phyloP scores from a whole-genome alignment of 2,888 invertebrate species.

The Conistra vaccinii region DNA sequence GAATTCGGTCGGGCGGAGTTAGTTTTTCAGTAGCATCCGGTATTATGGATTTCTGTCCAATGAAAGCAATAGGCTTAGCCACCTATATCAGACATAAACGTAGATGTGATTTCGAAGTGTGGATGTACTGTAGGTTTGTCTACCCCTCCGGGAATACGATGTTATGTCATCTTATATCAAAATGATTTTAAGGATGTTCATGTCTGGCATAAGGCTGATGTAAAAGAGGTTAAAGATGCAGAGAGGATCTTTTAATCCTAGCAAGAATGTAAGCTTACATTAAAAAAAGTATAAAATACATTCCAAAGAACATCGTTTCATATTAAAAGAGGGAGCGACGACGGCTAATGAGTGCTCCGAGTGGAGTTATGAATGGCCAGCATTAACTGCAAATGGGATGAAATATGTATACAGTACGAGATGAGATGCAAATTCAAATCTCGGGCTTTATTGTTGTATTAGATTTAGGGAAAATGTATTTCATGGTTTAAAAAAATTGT shows the following conservation, averaged over 20 bases:
- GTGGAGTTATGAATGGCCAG: slow-evolving; percentile 48
- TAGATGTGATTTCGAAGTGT: neutral
- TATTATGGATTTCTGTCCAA: neutral
- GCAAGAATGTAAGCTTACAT: neutral
- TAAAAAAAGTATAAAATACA: slow-evolving; percentile 22
- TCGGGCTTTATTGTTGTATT: slow-evolving; percentile 11
- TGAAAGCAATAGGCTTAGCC: neutral
- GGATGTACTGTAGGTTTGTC: neutral
- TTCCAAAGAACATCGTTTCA: slow-evolving; percentile 21
- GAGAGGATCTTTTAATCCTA: neutral
- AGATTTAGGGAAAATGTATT: slow-evolving; percentile 6
- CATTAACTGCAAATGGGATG: slow-evolving; percentile 53
- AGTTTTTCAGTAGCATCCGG: neutral
- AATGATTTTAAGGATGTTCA: neutral
- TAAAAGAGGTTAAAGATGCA: neutral
- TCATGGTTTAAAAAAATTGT: neutral
- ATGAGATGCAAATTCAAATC: slow-evolving; percentile 44
- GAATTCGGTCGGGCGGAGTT: too few relatives aligned
- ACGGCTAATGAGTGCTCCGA: slow-evolving; percentile 50
- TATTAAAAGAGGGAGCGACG: slow-evolving; percentile 20
- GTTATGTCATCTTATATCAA: neutral
- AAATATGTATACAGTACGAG: slow-evolving; percentile 52
- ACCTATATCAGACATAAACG: neutral
- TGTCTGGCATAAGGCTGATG: neutral
- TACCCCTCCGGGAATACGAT: neutral